Percentiles rank a stretch among this genome's conserved stretches.
phyloP scores from a whole-genome alignment of 2,113 vertebrate genomes.

The Pelmatolapia mariae region DNA sequence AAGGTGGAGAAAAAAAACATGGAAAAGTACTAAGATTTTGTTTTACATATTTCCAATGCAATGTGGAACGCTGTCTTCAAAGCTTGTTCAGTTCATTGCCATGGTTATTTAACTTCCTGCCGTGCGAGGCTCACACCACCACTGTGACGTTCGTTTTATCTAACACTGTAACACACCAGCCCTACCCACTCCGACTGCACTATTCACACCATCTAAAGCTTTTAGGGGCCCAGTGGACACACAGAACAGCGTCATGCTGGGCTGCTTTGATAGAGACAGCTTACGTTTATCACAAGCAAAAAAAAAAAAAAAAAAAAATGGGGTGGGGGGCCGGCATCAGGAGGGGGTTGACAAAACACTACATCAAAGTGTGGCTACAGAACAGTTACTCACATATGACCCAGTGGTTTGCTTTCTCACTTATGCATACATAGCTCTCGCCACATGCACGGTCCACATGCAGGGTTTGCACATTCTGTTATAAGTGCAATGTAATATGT shows the following conservation, averaged over 20 bases:
- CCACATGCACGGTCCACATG: not conserved
- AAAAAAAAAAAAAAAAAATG: not conserved
- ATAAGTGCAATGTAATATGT: conserved; percentile 6
- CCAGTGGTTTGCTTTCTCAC: not conserved
- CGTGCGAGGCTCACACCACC: not conserved
- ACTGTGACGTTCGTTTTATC: conserved; percentile 7
- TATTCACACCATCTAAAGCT: conserved; percentile 27
- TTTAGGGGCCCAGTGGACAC: conserved; percentile 31
- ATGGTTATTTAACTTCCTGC: conserved; percentile 12
- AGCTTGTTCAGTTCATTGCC: conserved; percentile 14
- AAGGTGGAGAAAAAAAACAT: not conserved
- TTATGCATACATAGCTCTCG: not conserved
- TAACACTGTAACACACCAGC: conserved; percentile 7
- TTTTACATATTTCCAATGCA: not conserved
- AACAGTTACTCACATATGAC: conserved; percentile 12
- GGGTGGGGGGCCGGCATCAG: not conserved
- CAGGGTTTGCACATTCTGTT: not conserved
- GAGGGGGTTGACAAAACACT: conserved; percentile 25
- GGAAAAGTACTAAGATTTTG: not conserved
- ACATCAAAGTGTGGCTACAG: conserved; percentile 44
- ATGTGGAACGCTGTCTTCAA: conserved; percentile 21
- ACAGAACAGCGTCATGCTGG: conserved; percentile 24
- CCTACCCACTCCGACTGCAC: conserved; percentile 20
- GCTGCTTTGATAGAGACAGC: conserved; percentile 59
- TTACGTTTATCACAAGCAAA: conserved; percentile 37